Conservation (phyloP, 1,140 invertebrate genomes). For the Cotesia chilonis region DNA sequence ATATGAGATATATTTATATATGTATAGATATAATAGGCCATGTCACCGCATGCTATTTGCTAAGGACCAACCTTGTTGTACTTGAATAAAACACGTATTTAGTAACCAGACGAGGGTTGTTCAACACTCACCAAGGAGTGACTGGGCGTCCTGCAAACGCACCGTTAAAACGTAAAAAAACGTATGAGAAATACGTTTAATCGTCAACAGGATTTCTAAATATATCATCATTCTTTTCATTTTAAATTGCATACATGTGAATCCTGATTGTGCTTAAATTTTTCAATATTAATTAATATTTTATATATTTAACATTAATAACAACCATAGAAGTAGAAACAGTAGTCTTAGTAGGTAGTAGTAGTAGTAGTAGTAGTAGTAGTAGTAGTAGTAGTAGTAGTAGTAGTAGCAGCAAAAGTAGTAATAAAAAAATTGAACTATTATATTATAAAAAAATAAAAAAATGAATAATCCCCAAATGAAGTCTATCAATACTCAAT, state of each 20-base stretch:
- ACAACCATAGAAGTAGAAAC: too few species aligned
- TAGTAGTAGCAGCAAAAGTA: background rate
- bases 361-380: background rate
- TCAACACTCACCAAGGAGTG: conserved; percentile 65
- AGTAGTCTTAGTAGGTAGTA: background rate
- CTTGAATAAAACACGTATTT: conserved; percentile 66
- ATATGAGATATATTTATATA: conserved; percentile 5
- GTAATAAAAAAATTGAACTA: background rate
- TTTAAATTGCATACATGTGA: conserved; percentile 21
- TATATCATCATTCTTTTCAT: background rate
- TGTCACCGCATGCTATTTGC: conserved; percentile 67
- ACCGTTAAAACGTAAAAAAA: conserved; percentile 62
- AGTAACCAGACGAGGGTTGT: conserved; percentile 65
- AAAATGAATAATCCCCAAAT: conserved; percentile 4
- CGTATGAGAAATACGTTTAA: conserved; percentile 25
- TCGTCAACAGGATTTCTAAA: conserved; percentile 15
- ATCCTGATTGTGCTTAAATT: conserved; percentile 24
- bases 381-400: background rate
- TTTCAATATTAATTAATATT: conserved; percentile 4
- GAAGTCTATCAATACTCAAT: background rate
- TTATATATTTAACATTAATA: background rate
- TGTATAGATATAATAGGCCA: conserved; percentile 60
- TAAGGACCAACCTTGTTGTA: conserved; percentile 66
- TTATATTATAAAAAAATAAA: background rate
- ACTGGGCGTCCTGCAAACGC: conserved; percentile 65